Base-by-base conservation (phyloP, 2,888 invertebrate species). In the Drosophila subquinaria region DNA sequence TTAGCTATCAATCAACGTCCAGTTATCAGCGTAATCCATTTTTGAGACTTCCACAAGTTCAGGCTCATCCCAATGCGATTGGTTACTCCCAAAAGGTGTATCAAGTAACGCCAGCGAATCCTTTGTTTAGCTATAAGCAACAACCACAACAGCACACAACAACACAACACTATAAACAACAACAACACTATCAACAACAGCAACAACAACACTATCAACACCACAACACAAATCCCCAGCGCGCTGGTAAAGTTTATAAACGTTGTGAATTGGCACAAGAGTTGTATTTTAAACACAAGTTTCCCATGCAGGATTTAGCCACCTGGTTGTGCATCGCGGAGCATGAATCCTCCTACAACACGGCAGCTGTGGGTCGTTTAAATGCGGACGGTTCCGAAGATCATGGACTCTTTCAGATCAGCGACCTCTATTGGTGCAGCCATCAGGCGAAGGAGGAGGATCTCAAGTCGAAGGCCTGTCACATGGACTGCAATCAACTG, bases 321-420 rank as follows among this genome's bases (percentile, higher is more conserved):
- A 95, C 94, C 15, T 95, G 95, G 95, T 95, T 96, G 50, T 96
- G 96, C 93, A 95, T 96, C 82, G 95, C 95, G 13, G 94, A 94
- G 84, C 95, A 95, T 92, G 96, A 96, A 91, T 96, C 96, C 1
- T 94, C 94, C 17, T 95, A 94, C 90, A 94, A 96, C 88, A 96
- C 96, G 6, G 93, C 95, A 9, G 95, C 95, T 1, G 92, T 94
- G 53, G 95, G 95, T 13, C 88, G 91, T 1, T 73, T 89, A 8
- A 92, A 92, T 47, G 64, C 79, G 20, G 92, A 92, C 60, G 92
- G 91, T 38, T 95, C 95, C 81, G 94, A 94, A 3, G 96, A 96
- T 92, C 95, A 96, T 90, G 96, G 96, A 10, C 90, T 96, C 45
- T 95, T 96, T 88, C 96, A 96, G 92, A 96, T 96, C 79, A 96